These are phyloP conservation scores for Drosophila sulfurigaster DNA, from an alignment of 1,140 invertebrate genomes.

Conservation along the genomic window DNA sequence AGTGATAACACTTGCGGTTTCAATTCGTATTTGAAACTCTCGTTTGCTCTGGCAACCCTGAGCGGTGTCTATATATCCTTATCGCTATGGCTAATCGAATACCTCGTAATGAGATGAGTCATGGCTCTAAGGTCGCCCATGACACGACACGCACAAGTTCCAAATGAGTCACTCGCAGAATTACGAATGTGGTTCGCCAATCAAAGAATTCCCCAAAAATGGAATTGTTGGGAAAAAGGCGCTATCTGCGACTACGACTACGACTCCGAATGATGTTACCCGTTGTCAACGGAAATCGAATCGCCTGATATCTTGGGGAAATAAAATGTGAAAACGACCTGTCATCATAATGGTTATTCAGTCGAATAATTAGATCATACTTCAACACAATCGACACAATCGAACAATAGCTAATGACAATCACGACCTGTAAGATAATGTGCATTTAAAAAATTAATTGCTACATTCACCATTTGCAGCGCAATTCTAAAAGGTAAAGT, in stretches of 20 bases:
- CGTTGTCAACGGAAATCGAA: not conserved
- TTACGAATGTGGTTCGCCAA: not conserved
- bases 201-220: constrained; percentile 19
- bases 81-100: constrained; percentile 24
- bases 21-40: not conserved
- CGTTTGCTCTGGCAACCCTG: not conserved
- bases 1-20: constrained; percentile 43
- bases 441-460: not conserved
- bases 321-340: constrained; percentile 5
- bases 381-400: constrained; percentile 23
- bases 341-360: constrained; percentile 32
- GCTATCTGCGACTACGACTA: not conserved
- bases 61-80: constrained; percentile 14
- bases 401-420: not conserved
- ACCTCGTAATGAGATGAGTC: constrained; percentile 40
- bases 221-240: not conserved
- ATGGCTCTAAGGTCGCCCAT: constrained; percentile 32
- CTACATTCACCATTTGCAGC: not conserved
- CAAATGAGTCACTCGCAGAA: constrained; percentile 35
- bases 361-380: constrained; percentile 63
- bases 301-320: constrained; percentile 4
- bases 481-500: not conserved
- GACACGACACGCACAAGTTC: constrained; percentile 20
- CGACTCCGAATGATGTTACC: not conserved
- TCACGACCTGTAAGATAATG: constrained; percentile 17